Percentiles rank a stretch among this genome's conserved stretches.
Conservation (phyloP, 2,888 invertebrate species). For the Argyresthia goedartella region DNA sequence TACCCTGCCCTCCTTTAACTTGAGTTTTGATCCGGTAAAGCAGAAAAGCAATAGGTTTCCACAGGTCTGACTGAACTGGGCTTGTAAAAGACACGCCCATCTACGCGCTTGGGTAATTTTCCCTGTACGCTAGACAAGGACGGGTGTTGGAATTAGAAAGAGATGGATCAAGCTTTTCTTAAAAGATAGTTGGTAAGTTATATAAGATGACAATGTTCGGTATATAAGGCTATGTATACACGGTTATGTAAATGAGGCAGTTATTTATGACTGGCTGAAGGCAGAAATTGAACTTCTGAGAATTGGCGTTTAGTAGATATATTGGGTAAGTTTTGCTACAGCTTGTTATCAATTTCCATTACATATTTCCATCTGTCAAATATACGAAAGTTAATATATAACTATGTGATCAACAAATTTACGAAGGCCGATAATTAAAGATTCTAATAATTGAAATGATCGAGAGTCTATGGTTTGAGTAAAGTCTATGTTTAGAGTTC, state of each 20-base stretch:
- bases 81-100: conserved; percentile 48
- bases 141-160: conserved; percentile 44
- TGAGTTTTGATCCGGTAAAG: conserved; percentile 17
- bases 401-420: too few species aligned
- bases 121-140: conserved; percentile 36
- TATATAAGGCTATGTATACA: conserved; percentile 49
- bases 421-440: too few species aligned
- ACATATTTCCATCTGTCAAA: too few species aligned
- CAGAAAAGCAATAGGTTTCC: conserved; percentile 32
- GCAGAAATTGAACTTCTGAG: conserved; percentile 42
- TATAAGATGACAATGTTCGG: conserved; percentile 49
- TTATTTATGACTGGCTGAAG: conserved; percentile 50
- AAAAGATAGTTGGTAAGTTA: conserved; percentile 58
- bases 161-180: conserved; percentile 49
- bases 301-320: background rate
- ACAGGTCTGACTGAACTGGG: conserved; percentile 37
- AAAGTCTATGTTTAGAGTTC: too few species aligned
- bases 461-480: too few species aligned
- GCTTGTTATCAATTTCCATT: background rate
- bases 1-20: conserved; percentile 23
- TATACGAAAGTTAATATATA: too few species aligned
- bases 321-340: background rate
- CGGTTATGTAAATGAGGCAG: conserved; percentile 59
- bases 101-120: conserved; percentile 50
- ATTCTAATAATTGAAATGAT: too few species aligned